These are phyloP conservation scores for Dasypogon diadema DNA, from an alignment of 2,888 invertebrate species.

Conservation along the genomic window DNA sequence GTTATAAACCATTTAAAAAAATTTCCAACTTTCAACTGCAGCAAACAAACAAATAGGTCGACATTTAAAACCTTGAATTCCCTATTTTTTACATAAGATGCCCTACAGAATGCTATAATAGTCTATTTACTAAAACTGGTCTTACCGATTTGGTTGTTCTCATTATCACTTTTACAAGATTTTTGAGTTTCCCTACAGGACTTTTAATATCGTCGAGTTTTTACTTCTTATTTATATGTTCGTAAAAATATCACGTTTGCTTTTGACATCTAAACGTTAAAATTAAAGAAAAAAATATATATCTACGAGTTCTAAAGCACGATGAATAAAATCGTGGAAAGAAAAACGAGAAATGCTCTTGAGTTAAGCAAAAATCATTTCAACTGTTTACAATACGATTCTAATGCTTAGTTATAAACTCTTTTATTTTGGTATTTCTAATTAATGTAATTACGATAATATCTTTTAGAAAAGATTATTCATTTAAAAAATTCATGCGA, in stretches of 20 bases:
- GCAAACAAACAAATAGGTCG: no score
- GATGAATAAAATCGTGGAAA: not conserved
- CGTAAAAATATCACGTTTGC: constrained; percentile 57
- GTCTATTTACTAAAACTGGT: not conserved
- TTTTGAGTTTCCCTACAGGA: no score
- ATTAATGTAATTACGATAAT: constrained; percentile 3
- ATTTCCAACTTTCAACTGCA: no score
- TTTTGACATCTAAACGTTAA: constrained; percentile 56
- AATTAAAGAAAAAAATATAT: constrained; percentile 43
- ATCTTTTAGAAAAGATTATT: constrained; percentile 1
- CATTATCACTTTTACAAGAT: not conserved
- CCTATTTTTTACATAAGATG: no score
- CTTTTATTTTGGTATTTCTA: no score
- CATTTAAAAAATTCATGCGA: constrained; percentile 58
- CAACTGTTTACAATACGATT: not conserved
- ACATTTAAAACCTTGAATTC: no score
- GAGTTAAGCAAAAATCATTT: not conserved
- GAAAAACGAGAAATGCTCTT: not conserved
- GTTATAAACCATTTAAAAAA: no score
- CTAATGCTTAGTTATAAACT: not conserved
- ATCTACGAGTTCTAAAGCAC: constrained; percentile 2
- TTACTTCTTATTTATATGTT: constrained; percentile 39
- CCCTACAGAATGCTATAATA: not conserved
- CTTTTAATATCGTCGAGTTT: no score
- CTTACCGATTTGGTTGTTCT: not conserved